phyloP scores from a whole-genome alignment of 2,797 vertebrate species.

The Clamator glandarius region DNA sequence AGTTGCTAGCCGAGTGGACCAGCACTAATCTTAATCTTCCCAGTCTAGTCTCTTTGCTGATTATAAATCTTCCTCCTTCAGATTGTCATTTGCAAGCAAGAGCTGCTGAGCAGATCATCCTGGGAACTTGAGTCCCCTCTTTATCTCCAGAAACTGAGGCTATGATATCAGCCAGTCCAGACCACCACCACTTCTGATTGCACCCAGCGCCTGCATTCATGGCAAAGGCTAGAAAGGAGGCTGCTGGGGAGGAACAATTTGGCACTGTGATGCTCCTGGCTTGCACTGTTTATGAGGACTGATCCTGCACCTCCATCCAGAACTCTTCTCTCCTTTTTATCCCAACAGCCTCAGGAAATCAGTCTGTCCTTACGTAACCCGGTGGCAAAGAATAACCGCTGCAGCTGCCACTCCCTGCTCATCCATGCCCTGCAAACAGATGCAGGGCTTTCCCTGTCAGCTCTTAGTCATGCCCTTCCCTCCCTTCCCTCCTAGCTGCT shows the following conservation, averaged over 20 bases:
- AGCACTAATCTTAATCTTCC: neutral
- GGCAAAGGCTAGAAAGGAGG: neutral
- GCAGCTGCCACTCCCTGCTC: neutral
- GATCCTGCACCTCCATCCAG: accelerated
- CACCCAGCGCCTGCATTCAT: neutral
- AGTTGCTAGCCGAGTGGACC: neutral
- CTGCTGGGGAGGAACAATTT: neutral
- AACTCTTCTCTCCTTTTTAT: neutral
- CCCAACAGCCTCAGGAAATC: neutral
- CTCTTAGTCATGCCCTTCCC: neutral
- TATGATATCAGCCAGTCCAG: neutral
- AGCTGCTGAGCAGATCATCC: neutral
- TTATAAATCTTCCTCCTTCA: neutral
- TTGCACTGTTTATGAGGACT: neutral
- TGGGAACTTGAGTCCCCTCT: neutral
- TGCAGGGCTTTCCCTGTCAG: neutral
- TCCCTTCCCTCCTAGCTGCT: neutral
- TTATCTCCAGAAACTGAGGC: neutral
- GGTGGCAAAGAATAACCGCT: neutral
- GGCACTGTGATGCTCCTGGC: neutral
- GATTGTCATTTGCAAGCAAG: neutral
- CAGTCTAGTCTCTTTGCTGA: neutral
- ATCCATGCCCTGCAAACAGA: neutral
- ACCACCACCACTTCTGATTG: neutral
- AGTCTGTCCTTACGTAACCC: neutral